A percentile compares a stretch with the other conserved stretches of the same genome.
phyloP scores from a whole-genome alignment of 1,140 invertebrate species.

The Drosophila bifasciata region DNA sequence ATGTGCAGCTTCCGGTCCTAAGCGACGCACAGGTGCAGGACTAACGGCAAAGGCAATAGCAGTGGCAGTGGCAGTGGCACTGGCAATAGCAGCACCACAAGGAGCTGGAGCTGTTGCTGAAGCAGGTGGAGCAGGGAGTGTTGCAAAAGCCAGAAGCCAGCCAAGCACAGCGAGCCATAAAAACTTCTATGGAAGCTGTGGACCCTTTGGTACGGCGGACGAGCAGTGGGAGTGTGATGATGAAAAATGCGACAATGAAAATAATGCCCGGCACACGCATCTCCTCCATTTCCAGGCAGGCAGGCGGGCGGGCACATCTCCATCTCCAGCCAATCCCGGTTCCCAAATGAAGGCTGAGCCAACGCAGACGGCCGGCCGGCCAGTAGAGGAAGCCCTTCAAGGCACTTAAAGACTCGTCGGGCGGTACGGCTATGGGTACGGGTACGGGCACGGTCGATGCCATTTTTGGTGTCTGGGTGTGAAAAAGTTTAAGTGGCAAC shows the following conservation, averaged over 20 bases:
- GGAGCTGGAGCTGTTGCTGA: too few relatives aligned
- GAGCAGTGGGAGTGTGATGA: constrained; percentile 57
- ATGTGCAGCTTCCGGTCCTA: constrained; percentile 75
- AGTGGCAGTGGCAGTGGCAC: constrained; percentile 1
- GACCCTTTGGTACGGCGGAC: neutral
- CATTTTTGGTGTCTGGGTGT: constrained; percentile 65
- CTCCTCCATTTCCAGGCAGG: constrained; percentile 15
- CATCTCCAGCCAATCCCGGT: constrained; percentile 11
- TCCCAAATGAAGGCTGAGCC: constrained; percentile 21
- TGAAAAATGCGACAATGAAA: constrained; percentile 84
- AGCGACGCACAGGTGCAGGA: constrained; percentile 78
- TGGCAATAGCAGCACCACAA: constrained; percentile 6
- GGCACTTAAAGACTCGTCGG: constrained; percentile 71
- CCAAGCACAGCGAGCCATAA: constrained; percentile 61
- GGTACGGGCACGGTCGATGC: constrained; percentile 27
- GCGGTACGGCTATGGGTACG: neutral
- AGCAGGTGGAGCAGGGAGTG: constrained; percentile 4
- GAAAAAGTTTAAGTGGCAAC: constrained; percentile 83
- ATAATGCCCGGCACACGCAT: constrained; percentile 74
- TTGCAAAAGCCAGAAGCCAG: constrained; percentile 35
- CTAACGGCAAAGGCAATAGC: constrained; percentile 28
- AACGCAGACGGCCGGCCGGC: constrained; percentile 44
- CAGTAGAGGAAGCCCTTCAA: constrained; percentile 44
- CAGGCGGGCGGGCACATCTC: constrained; percentile 3
- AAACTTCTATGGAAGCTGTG: constrained; percentile 58